Evolutionary conservation across 2,797 vertebrate genomes (phyloP).

Genomic region (Danio jaintianensis): DNA sequence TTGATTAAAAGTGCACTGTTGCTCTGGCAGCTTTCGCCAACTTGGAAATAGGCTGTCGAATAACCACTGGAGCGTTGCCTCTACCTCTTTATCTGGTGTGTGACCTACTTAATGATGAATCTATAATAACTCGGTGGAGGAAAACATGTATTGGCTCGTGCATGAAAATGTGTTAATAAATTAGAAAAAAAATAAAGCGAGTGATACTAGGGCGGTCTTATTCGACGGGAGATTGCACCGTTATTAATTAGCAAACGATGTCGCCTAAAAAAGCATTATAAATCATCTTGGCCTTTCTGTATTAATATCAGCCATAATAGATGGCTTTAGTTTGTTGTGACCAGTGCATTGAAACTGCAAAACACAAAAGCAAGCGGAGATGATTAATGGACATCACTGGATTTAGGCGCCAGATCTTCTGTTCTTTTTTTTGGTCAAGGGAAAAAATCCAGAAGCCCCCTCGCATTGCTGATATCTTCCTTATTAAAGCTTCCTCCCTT

Average conservation of each 20-base stretch:
- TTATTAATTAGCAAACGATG: constrained; percentile 57
- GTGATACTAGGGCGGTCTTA: constrained; percentile 29
- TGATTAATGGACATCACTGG: constrained; percentile 55
- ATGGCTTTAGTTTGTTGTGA: constrained; percentile 51
- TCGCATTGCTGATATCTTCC: constrained; percentile 20
- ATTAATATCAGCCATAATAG: constrained; percentile 54
- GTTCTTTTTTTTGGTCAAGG: constrained; percentile 29
- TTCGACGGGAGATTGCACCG: constrained; percentile 22
- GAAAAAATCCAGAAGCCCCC: constrained; percentile 41
- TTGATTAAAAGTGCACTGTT: constrained; percentile 53
- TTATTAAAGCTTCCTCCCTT: constrained; percentile 23
- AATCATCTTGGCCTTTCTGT: constrained; percentile 54
- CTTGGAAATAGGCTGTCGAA: constrained; percentile 36
- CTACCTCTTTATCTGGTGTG: constrained; percentile 46
- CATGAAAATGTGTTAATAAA: constrained; percentile 37
- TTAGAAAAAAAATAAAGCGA: constrained; percentile 16
- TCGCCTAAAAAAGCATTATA: constrained; percentile 49
- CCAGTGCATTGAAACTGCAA: constrained; percentile 43
- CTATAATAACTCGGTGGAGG: constrained; percentile 43
- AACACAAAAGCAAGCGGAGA: constrained; percentile 48
- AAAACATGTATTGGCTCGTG: constrained; percentile 44
- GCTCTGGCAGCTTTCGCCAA: constrained; percentile 41
- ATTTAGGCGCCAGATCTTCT: constrained; percentile 47
- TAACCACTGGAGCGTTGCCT: constrained; percentile 32
- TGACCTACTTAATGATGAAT: constrained; percentile 59